Evolutionary conservation across 2,888 invertebrate genomes (phyloP), one percentile per base, ranked within the genome.

Genomic region (Tortrix viridana): DNA sequence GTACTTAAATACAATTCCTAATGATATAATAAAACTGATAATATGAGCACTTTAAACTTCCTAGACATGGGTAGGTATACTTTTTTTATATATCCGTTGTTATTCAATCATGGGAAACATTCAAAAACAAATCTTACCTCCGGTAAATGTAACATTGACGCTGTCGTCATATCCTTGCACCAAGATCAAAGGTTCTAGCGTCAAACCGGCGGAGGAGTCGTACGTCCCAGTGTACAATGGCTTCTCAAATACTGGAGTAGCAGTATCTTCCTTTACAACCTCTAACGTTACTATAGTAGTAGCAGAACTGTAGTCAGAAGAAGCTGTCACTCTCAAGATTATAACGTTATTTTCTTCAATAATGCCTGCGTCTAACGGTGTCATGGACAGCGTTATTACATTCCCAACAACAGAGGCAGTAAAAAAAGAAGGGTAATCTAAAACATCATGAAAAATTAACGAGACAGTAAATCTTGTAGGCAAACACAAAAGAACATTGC

Each of bases 81-180:
- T 38, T 26, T 26, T 26, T 26, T 26, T 26, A 26, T 26, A 6
- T 26, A 5, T 26, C n/a, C n/a, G n/a, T 26, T 5, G 26, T 3
- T 26, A 26, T 6, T 3, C 5, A 26, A 38, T n/a, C 38, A 12
- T 38, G 14, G n/a, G 5, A 16, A 16, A n/a, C 1, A 20, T 46
- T 14, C 26, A 26, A 23, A 9, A 46, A 32, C 41, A 19, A 5
- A 37, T 22, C 49, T 52, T 80, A 89, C 90, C 87, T 80, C 87
- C 88, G 58, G 67, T 50, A 18, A 87, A 68, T 1, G 64, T 55
- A 12, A 87, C 61, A 4, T 38, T n/a, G 5, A 86, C 80, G 6
- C 79, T 80, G n/a, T 77, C 74, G 67, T 85, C 84, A 66, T 77
- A 83, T 1, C 89, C 89, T 64, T 86, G 88, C 19, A 73, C 65